Percentiles rank a stretch among this genome's conserved stretches.
Conservation (phyloP, 2,113 vertebrate species). For the Noturus placidus region DNA sequence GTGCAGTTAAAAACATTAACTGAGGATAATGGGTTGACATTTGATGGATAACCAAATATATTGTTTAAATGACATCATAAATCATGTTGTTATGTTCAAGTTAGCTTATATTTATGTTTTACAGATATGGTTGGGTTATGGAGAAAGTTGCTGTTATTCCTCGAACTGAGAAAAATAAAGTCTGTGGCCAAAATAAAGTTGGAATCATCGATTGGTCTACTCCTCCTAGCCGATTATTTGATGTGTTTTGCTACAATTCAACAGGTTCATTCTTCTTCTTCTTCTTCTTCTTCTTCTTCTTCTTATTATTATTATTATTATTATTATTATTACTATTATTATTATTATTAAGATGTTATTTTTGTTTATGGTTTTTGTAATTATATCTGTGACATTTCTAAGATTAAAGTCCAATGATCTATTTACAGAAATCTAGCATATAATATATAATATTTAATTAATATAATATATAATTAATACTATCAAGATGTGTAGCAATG, state of each 20-base stretch:
- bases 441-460: too few species aligned
- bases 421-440: background rate
- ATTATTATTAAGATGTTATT: background rate
- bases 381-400: background rate
- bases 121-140: constrained; percentile 71
- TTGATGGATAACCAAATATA: background rate
- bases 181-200: constrained; percentile 56
- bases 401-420: background rate
- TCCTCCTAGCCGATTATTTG: constrained; percentile 23
- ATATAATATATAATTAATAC: too few species aligned
- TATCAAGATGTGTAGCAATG: too few species aligned
- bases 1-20: constrained; percentile 47
- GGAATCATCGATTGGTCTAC: constrained; percentile 62
- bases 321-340: background rate
- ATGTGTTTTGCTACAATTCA: constrained; percentile 67
- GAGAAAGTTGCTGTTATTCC: constrained; percentile 64
- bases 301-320: background rate
- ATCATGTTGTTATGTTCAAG: background rate
- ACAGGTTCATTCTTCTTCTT: constrained; percentile 56
- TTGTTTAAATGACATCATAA: background rate
- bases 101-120: background rate
- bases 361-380: background rate
- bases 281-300: too few species aligned
- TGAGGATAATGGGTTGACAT: background rate
- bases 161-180: constrained; percentile 43